Evolutionary conservation across 1,140 invertebrate genomes (phyloP), one percentile per base, ranked within the genome.

Genomic region (Drosophila persimilis): DNA sequence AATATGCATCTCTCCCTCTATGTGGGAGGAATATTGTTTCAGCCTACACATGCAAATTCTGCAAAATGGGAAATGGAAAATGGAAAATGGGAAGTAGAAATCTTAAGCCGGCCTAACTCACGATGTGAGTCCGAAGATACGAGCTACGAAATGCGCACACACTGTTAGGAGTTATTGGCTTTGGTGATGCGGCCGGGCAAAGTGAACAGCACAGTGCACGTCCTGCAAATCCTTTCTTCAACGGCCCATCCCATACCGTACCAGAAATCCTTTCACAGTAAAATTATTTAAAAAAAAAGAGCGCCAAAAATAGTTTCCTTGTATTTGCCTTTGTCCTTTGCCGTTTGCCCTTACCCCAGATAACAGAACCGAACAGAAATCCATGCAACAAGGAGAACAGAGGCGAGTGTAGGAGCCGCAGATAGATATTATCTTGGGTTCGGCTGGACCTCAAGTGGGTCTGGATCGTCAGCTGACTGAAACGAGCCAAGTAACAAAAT

Each of bases 91-190:
- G 17, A 78, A 63, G 60, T 45, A 72, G 46, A 63, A 76, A 53
- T 61, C 78, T 41, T 86, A 86, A 88, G 83, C 83, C 83, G 64
- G 55, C 56, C 73, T 73, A 63, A 66, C 58, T 67, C 66, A 46
- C 58, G 77, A 88, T 88, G 71, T 43, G 63, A 66, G 67, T 59
- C 77, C 20, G 46, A 45, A 88, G 83, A 86, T 86, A 86, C 47
- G 57, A 53, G 73, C 83, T 86, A 88, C 83, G 66, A 86, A 86
- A 86, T 88, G 83, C 78, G 66, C 81, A 86, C 72, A 70, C 54
- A 64, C 70, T 50, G 44, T 24, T 29, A 59, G 9, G 54, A 75
- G 77, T 80, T 84, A 86, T 74, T 80, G 81, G 73, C 77, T 77
- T 80, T 76, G 65, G 44, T 48, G 39, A 65, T 69, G 77, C 58